Evolutionary conservation across 1,140 invertebrate genomes (phyloP).

Genomic region (Papilio polyxenes): DNA sequence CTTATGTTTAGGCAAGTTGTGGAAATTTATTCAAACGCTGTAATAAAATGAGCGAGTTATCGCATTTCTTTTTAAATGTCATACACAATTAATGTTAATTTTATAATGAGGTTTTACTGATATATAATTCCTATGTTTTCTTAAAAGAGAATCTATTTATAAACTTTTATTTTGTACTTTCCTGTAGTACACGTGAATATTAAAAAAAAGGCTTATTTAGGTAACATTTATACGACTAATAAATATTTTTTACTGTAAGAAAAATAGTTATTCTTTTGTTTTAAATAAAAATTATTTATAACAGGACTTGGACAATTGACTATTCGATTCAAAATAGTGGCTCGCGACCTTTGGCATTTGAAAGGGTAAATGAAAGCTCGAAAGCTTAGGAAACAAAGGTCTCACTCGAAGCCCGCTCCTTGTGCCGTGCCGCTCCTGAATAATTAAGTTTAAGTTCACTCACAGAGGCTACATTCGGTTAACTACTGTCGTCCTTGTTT

Average conservation of each 20-base stretch:
- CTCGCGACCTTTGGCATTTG: constrained; percentile 45
- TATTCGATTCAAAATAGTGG: constrained; percentile 19
- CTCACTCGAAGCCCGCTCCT: constrained; percentile 15
- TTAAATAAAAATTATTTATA: not conserved
- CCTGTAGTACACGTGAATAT: too few species aligned
- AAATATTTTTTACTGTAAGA: too few species aligned
- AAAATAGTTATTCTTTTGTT: not conserved
- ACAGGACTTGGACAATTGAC: not conserved
- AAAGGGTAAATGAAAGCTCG: constrained; percentile 14
- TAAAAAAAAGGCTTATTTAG: too few species aligned
- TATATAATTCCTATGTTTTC: too few species aligned
- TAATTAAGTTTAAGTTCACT: constrained; percentile 32
- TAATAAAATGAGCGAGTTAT: too few species aligned
- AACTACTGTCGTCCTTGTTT: constrained; percentile 25
- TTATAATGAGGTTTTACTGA: too few species aligned
- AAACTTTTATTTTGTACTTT: too few species aligned
- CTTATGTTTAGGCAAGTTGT: not conserved
- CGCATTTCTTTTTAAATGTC: too few species aligned
- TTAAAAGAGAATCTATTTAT: too few species aligned
- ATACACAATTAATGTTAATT: too few species aligned
- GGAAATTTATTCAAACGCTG: not conserved
- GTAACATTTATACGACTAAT: too few species aligned
- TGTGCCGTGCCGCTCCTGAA: constrained; percentile 32
- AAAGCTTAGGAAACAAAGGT: constrained; percentile 22
- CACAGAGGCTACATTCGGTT: constrained; percentile 19